Percentiles rank a stretch among this genome's conserved stretches.
phyloP scores from a whole-genome alignment of 2,888 invertebrate species.

The Dicycla oo region DNA sequence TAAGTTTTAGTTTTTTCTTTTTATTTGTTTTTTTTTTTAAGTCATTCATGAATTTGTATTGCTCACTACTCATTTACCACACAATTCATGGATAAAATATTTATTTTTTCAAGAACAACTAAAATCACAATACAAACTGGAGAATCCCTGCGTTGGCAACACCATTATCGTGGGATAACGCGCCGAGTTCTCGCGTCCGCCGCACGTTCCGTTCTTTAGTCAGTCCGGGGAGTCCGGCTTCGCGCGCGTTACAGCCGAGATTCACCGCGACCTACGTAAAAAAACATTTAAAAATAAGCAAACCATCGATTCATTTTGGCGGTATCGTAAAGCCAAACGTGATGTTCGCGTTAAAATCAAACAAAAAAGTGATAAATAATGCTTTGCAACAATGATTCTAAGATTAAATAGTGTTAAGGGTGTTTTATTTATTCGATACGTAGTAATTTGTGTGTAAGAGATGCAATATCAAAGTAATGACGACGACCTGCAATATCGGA shows the following conservation, averaged over 20 bases:
- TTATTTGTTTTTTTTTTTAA: neutral
- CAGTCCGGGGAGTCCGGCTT: slow-evolving; percentile 80
- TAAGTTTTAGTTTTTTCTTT: neutral
- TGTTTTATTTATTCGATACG: slow-evolving; percentile 81
- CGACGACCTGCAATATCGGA: slow-evolving; percentile 89
- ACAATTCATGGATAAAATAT: neutral
- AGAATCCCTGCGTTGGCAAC: slow-evolving; percentile 66
- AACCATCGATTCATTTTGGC: slow-evolving; percentile 41
- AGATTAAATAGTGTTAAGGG: slow-evolving; percentile 82
- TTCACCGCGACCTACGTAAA: slow-evolving; percentile 69
- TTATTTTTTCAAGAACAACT: neutral
- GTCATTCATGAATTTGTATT: neutral
- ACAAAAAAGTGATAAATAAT: slow-evolving; percentile 67
- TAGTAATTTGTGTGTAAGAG: slow-evolving; percentile 84
- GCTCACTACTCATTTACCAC: neutral
- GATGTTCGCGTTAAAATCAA: slow-evolving; percentile 54
- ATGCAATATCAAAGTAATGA: slow-evolving; percentile 90
- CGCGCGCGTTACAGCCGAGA: slow-evolving; percentile 83
- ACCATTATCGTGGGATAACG: slow-evolving; percentile 62
- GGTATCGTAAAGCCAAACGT: slow-evolving; percentile 42
- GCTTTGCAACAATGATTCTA: slow-evolving; percentile 83
- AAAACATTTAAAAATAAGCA: slow-evolving; percentile 54
- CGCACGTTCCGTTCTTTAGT: slow-evolving; percentile 60
- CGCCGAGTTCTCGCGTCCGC: slow-evolving; percentile 70
- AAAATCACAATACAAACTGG: slow-evolving; percentile 22